A percentile compares a stretch with the other conserved stretches of the same genome.
These are phyloP conservation scores for Lacerta bilineata DNA, from an alignment of 2,797 vertebrate species.

Conservation along the genomic window DNA sequence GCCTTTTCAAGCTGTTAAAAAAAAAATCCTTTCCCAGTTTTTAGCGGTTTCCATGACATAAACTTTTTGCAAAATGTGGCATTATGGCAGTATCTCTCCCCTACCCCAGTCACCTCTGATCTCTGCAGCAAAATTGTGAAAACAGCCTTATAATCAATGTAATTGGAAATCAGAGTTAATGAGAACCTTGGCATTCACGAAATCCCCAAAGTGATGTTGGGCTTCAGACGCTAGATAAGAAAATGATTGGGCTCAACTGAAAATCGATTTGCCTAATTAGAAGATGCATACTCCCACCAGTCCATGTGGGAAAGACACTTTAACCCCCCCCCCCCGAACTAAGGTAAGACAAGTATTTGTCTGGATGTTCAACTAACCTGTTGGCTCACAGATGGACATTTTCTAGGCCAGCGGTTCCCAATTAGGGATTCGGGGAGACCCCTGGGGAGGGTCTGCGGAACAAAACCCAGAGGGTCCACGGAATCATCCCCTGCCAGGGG, in stretches of 20 bases:
- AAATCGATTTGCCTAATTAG: constrained; percentile 87
- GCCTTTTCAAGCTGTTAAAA: constrained; percentile 23
- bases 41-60: constrained; percentile 55
- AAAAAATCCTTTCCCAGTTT: constrained; percentile 60
- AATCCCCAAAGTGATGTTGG: constrained; percentile 75
- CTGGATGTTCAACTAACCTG: constrained; percentile 63
- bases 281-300: constrained; percentile 82
- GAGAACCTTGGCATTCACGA: constrained; percentile 77
- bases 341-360: constrained; percentile 63
- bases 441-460: no score
- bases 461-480: no score
- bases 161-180: constrained; percentile 86
- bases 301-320: constrained; percentile 66
- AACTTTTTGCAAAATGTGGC: constrained; percentile 66
- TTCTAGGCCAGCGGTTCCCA: background rate
- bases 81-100: constrained; percentile 59
- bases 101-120: constrained; percentile 68
- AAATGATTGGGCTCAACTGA: constrained; percentile 85
- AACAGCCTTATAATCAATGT: constrained; percentile 82
- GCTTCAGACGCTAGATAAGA: constrained; percentile 82
- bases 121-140: constrained; percentile 74
- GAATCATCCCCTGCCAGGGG: no score
- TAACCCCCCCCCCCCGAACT: no score
- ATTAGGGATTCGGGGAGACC: no score
- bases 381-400: constrained; percentile 25